Conservation (phyloP, 2,113 vertebrate species). For the Heteronetta atricapilla region DNA sequence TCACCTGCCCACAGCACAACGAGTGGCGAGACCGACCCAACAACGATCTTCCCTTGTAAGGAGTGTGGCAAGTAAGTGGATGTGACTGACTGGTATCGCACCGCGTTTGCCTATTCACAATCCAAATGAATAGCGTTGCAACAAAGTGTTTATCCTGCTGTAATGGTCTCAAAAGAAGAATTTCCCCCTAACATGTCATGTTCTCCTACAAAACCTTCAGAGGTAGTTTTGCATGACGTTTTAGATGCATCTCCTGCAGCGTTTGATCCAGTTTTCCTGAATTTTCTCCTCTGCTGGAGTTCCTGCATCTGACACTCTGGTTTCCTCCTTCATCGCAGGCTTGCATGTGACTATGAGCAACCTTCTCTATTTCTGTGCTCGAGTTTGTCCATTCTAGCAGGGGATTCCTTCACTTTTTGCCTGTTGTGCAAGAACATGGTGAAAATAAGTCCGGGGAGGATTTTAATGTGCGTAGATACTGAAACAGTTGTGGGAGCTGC, state of each 20-base stretch:
- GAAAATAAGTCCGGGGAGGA: neutral
- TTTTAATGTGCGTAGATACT: neutral
- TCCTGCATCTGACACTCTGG: neutral
- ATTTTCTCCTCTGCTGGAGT: neutral
- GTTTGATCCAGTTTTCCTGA: neutral
- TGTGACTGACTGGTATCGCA: neutral
- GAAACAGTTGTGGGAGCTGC: neutral
- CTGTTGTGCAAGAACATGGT: neutral
- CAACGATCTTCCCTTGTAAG: slow-evolving; percentile 86
- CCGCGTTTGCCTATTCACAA: fast-evolving
- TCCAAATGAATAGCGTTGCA: neutral
- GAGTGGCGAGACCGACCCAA: slow-evolving; percentile 83
- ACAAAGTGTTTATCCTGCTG: neutral
- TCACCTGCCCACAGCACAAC: slow-evolving; percentile 87
- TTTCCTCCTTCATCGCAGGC: neutral
- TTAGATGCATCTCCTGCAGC: neutral
- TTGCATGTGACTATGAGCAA: neutral
- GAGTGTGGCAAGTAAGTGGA: slow-evolving; percentile 88
- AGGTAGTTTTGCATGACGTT: neutral
- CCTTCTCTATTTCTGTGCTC: neutral
- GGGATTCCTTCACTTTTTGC: neutral
- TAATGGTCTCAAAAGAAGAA: neutral
- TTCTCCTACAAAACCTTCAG: neutral
- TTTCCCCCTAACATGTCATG: neutral
- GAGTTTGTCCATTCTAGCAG: neutral